Evolutionary conservation across 2,888 invertebrate species (phyloP).

Genomic region (Blera fallax): DNA sequence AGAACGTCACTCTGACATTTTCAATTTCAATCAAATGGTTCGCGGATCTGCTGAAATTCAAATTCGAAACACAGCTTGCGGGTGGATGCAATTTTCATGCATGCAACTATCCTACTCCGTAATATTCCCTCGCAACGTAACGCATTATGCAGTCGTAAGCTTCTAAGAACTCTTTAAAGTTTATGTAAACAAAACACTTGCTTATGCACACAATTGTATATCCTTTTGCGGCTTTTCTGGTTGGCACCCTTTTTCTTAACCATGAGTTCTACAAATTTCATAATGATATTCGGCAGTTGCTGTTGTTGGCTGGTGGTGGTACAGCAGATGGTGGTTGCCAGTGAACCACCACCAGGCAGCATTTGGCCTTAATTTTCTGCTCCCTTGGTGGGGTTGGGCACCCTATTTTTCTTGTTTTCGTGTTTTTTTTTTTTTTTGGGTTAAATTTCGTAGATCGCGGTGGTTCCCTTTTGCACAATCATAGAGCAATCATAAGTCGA

Average conservation of each 20-base stretch:
- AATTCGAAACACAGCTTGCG: too few relatives aligned
- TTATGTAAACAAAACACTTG: conserved; percentile 41
- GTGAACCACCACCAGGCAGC: conserved; percentile 53
- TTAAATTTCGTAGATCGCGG: conserved; percentile 38
- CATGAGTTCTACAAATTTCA: conserved; percentile 57
- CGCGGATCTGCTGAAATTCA: not conserved
- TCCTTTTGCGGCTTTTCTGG: conserved; percentile 40
- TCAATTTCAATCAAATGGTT: not conserved
- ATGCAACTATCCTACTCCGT: not conserved
- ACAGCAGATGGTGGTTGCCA: conserved; percentile 22
- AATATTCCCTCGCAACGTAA: too few relatives aligned
- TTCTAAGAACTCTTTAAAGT: not conserved
- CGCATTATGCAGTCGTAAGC: not conserved
- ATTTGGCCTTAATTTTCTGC: conserved; percentile 66
- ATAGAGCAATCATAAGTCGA: conserved; percentile 73
- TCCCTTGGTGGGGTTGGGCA: conserved; percentile 28
- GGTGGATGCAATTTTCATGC: not conserved
- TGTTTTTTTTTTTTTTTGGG: conserved; percentile 19
- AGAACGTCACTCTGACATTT: not conserved
- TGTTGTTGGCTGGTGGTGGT: conserved; percentile 1
- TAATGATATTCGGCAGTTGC: conserved; percentile 57
- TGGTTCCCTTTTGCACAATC: conserved; percentile 66
- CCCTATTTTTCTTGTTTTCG: conserved; percentile 52
- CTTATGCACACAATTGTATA: conserved; percentile 29
- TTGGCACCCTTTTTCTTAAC: conserved; percentile 52